Evolutionary conservation across 2,797 vertebrate species (phyloP), one percentile per base, ranked within the genome.

Genomic region (Myioborus melanocephalus): DNA sequence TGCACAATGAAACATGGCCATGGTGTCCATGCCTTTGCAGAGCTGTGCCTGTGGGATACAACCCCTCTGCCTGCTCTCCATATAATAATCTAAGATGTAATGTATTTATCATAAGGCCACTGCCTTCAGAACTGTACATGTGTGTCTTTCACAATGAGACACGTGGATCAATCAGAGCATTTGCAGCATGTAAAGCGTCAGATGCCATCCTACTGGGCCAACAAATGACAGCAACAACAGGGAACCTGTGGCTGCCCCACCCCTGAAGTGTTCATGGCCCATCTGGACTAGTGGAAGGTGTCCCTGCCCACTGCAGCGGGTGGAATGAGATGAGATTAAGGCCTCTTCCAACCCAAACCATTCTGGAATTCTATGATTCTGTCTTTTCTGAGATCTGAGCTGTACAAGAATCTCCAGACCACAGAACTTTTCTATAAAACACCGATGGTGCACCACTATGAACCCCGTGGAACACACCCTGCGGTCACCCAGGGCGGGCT

Each of bases 331-430:
- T 7, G 18, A 52, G 11, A 5, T 47, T 7, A 41, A 15, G 6
- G 30, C 24, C 19, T 30, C 30, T 46, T 41, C 30, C 39, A 41
- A 20, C 21, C 8, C 52, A 28, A 53, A 41, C 15, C 22, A 32
- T 10, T 41, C 37, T 50, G 37, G 6, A 9, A 24, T 43, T 49
- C 43, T 6, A 1, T 6, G 26, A 7, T 6, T n/a, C 64, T n/a
- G 28, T 16, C 23, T 43, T 37, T 28, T 23, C 53, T 10, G 35
- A 55, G 5, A 7, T 17, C 17, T 10, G n/a, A 65, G 23, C 12
- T 3, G 28, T 0, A 0, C 2, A 56, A 24, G 22, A 93, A 56
- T 9, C 44, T 30, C 39, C 37, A 34, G 0, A 0, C 17, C 39
- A n/a, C 19, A 8, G 11, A 50, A 21, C 6, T 12, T 26, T 65